Conservation (phyloP, 2,797 vertebrate genomes). For the Bucorvus abyssinicus region DNA sequence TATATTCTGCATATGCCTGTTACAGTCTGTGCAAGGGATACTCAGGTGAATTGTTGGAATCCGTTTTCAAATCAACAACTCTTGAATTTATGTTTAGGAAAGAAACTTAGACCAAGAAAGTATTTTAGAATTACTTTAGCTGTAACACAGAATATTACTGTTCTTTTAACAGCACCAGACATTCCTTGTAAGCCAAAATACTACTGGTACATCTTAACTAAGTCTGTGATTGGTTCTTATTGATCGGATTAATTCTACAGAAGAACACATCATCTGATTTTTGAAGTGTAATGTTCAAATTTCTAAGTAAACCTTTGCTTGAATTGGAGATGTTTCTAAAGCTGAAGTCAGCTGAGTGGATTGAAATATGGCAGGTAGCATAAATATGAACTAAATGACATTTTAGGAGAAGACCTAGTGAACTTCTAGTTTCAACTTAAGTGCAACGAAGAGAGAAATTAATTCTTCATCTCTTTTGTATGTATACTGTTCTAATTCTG, state of each 20-base stretch:
- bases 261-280: not conserved
- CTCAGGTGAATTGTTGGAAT: not conserved
- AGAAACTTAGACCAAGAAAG: not conserved
- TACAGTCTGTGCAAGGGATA: not conserved
- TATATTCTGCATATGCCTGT: fast-evolving
- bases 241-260: not conserved
- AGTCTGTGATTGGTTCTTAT: not conserved
- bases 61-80: not conserved
- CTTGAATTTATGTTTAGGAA: constrained; percentile 19
- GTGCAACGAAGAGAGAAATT: not conserved
- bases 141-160: not conserved
- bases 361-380: not conserved
- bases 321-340: not conserved
- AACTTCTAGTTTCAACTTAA: not conserved
- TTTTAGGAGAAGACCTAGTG: not conserved
- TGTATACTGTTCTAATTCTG: not conserved
- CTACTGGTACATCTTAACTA: not conserved
- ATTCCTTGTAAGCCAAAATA: not conserved
- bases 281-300: not conserved
- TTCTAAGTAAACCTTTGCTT: not conserved
- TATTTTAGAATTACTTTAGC: not conserved
- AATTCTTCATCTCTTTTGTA: not conserved
- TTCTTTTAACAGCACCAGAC: not conserved
- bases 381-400: not conserved
- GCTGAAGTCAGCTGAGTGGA: not conserved